Percentiles rank a stretch among this genome's conserved stretches.
phyloP scores from a whole-genome alignment of 2,888 invertebrate species.

The Agonopterix heracliana region DNA sequence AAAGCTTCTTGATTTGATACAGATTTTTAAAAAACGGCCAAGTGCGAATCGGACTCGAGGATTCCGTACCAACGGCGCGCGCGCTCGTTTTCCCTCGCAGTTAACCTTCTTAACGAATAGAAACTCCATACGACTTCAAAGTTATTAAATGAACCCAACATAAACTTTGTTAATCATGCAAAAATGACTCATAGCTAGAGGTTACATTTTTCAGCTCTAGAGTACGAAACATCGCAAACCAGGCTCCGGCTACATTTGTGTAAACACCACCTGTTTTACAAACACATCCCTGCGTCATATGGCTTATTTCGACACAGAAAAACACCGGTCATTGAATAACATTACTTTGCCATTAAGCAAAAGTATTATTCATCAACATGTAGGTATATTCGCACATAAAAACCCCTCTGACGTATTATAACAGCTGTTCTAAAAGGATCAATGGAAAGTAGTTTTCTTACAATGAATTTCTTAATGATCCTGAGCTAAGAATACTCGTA shows the following conservation, averaged over 20 bases:
- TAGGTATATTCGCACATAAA: constrained; percentile 13
- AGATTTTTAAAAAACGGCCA: no score
- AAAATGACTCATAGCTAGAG: constrained; percentile 36
- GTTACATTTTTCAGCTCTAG: constrained; percentile 24
- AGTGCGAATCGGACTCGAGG: no score
- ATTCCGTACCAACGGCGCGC: no score
- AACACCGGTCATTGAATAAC: constrained; percentile 33
- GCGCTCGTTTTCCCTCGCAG: no score
- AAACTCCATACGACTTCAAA: no score
- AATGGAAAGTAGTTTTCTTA: constrained; percentile 26
- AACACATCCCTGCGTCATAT: constrained; percentile 56
- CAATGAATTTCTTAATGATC: constrained; percentile 9
- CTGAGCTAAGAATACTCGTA: not conserved
- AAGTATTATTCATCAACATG: constrained; percentile 27
- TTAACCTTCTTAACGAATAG: no score
- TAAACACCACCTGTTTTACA: constrained; percentile 45
- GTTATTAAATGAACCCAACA: no score
- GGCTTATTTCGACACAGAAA: constrained; percentile 50
- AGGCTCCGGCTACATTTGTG: constrained; percentile 38
- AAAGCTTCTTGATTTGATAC: no score
- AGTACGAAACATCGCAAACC: constrained; percentile 16
- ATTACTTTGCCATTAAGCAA: constrained; percentile 31
- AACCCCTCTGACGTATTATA: constrained; percentile 26
- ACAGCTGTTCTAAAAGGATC: constrained; percentile 21
- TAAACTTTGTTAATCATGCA: not conserved